These are phyloP conservation scores for Cyclina sinensis DNA, from an alignment of 1,140 invertebrate species.

Conservation along the genomic window DNA sequence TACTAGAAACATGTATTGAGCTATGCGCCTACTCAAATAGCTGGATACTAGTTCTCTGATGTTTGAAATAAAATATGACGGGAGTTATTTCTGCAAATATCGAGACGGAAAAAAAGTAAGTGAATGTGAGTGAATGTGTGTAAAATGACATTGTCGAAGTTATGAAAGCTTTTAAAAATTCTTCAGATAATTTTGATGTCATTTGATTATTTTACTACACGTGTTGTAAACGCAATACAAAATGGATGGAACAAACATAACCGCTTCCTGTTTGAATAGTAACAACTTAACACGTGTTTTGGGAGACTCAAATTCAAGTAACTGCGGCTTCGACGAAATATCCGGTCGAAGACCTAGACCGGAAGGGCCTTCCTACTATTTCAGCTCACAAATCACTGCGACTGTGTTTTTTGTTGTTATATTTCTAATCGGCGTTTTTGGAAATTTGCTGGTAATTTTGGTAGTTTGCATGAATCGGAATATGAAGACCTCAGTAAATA, in stretches of 20 bases:
- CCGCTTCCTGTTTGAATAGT: neutral
- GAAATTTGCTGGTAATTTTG: slow-evolving; percentile 43
- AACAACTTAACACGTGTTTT: neutral
- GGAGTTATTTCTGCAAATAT: no score
- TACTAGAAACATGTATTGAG: no score
- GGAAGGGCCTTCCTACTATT: neutral
- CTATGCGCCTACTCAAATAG: no score
- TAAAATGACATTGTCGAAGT: no score
- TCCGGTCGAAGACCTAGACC: neutral
- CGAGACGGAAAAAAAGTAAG: no score
- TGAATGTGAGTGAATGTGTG: no score
- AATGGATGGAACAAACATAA: neutral
- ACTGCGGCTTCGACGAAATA: neutral
- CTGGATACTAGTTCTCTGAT: no score
- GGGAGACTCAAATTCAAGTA: neutral
- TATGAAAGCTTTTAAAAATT: no score
- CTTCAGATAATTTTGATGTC: no score
- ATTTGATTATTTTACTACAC: no score
- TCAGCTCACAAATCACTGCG: neutral
- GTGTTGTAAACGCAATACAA: no score
- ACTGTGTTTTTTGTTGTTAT: slow-evolving; percentile 33
- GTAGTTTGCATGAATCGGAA: slow-evolving; percentile 37
- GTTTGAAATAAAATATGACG: no score
- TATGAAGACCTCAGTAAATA: slow-evolving; percentile 54
- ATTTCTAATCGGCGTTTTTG: slow-evolving; percentile 42